These are phyloP conservation scores for Platyura marginata DNA, from an alignment of 1,140 invertebrate species.

Conservation along the genomic window DNA sequence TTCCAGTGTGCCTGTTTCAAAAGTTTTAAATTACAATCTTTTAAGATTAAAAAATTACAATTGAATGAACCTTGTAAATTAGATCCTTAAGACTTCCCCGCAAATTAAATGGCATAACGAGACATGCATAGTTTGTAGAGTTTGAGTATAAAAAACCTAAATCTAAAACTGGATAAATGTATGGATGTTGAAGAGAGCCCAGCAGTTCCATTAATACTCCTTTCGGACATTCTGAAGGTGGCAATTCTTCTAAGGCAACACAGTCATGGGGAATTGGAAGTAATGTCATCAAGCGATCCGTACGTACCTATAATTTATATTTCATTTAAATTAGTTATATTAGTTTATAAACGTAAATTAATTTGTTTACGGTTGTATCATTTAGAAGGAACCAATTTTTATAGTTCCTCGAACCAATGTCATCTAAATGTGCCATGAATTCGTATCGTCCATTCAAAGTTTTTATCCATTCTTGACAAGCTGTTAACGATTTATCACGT, in stretches of 20 bases:
- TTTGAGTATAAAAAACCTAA: conserved; percentile 42
- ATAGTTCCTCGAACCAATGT: conserved; percentile 62
- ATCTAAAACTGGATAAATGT: conserved; percentile 75
- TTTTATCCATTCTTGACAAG: conserved; percentile 44
- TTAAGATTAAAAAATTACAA: neutral
- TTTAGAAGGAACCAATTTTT: conserved; percentile 81
- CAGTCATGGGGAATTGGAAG: conserved; percentile 42
- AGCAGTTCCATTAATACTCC: conserved; percentile 59
- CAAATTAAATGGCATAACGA: conserved; percentile 64
- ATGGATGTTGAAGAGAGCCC: conserved; percentile 72
- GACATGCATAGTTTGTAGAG: conserved; percentile 37
- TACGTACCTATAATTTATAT: conserved; percentile 25
- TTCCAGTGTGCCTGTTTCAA: conserved; percentile 31
- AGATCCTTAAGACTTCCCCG: conserved; percentile 75
- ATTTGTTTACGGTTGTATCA: conserved; percentile 35
- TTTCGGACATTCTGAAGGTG: conserved; percentile 26
- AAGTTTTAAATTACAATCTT: too few relatives aligned
- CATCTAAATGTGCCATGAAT: conserved; percentile 52
- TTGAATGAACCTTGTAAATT: conserved; percentile 53
- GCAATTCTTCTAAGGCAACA: conserved; percentile 26
- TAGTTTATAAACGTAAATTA: neutral
- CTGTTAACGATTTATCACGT: conserved; percentile 36
- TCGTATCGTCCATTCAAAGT: conserved; percentile 45
- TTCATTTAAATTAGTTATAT: too few relatives aligned
- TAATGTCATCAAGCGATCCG: conserved; percentile 64